Evolutionary conservation across 2,888 invertebrate genomes (phyloP), one percentile per base, ranked within the genome.

Genomic region (Drosophila yooni): DNA sequence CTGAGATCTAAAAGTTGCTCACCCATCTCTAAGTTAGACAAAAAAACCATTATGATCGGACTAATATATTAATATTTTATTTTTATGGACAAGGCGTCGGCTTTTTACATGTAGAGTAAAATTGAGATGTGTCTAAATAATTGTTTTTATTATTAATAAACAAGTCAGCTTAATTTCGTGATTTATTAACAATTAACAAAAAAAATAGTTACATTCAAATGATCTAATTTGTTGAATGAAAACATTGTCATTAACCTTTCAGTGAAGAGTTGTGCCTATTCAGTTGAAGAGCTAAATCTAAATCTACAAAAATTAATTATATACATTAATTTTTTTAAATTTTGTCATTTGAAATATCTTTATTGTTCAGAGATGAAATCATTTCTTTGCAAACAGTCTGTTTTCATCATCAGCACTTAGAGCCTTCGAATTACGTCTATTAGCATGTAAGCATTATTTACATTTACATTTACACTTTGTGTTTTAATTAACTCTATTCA

Each of bases 371-470:
- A 48, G 52, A 68, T 62, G 53, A 65, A 72, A 70, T 61, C n/a
- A 58, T 59, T 73, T 66, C 10, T 48, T 57, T 48, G 21, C 51
- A 59, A 71, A 71, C 78, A 78, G 78, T 80, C 81, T 59, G 71
- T 58, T 31, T 67, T 75, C 56, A 74, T 75, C 56, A 70, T 67
- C 52, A 29, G 74, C 53, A 43, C 56, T 67, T 59, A 61, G 46
- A 56, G 66, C 57, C 63, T 61, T 66, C 57, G 43, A 76, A 50
- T 70, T 63, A 51, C 50, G 36, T 71, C 54, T 58, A 57, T 68
- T 72, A 68, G 73, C 68, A 65, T 51, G 46, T 79, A 74, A 61
- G 66, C 54, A 75, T 73, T 79, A 76, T 81, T 76, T 83, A 85
- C 71, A 82, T 33, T 63, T 66, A 76, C 52, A 65, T 25, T 65